Conservation (phyloP, 2,797 vertebrate species). For the Diglossa cyanea region DNA sequence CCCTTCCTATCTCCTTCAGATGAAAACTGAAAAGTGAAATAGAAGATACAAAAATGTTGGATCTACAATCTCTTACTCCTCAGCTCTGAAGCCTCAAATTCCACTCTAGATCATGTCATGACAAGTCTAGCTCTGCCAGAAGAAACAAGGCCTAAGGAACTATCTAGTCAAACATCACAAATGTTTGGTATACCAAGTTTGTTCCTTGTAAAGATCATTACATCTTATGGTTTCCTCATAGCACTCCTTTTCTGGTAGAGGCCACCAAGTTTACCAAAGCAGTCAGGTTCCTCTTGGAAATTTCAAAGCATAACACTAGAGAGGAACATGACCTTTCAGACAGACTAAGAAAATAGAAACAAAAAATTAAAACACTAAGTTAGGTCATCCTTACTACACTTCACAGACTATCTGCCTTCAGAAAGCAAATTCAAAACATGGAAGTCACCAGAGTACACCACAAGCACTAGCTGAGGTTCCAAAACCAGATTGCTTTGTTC, state of each 20-base stretch:
- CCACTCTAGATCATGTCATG: not conserved
- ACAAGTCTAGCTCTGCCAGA: not conserved
- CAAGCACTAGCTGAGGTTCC: not conserved
- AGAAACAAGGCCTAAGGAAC: not conserved
- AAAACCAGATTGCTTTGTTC: not conserved
- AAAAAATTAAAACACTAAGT: not conserved
- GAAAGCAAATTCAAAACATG: not conserved
- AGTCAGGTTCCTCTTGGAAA: not conserved
- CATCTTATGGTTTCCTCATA: not conserved
- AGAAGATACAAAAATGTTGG: not conserved
- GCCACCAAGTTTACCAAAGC: not conserved
- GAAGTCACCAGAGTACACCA: not conserved
- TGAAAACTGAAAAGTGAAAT: not conserved
- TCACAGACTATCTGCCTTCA: not conserved
- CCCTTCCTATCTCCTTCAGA: not conserved
- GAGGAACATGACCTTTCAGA: not conserved
- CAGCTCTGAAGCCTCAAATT: not conserved
- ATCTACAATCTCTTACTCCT: not conserved
- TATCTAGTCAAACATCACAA: not conserved
- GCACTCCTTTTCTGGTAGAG: not conserved
- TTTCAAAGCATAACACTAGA: not conserved
- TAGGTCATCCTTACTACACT: not conserved
- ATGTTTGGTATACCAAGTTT: not conserved
- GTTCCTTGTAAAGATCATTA: not conserved
- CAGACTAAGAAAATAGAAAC: not conserved